These are phyloP conservation scores for Philotrypesis tridentata DNA, from an alignment of 1,140 invertebrate species.

Conservation along the genomic window DNA sequence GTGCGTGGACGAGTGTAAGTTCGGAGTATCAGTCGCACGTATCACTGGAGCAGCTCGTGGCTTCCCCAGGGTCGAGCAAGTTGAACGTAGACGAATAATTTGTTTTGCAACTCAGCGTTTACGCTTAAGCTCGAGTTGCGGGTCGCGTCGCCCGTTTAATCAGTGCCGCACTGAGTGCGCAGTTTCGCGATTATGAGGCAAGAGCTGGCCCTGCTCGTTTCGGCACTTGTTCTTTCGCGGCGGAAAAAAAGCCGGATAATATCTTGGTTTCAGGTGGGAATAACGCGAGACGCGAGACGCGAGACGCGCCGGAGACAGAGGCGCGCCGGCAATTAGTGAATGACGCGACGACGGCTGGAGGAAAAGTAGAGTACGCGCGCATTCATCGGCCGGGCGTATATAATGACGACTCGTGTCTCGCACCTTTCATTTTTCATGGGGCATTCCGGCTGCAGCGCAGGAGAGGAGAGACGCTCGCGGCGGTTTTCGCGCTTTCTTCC, in stretches of 20 bases:
- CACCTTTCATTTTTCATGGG: conserved; percentile 27
- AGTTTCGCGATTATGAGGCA: background rate
- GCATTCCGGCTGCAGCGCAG: no score
- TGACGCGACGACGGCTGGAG: background rate
- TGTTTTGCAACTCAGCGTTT: background rate
- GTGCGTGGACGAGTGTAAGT: no score
- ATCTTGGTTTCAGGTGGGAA: no score
- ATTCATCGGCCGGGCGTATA: conserved; percentile 44
- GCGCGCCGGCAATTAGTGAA: background rate
- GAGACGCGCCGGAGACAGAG: background rate
- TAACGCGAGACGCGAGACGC: no score
- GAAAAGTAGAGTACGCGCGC: background rate
- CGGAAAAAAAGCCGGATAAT: no score
- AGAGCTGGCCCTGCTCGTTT: background rate
- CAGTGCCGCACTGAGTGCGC: background rate
- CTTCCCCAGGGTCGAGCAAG: no score
- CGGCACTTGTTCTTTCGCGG: no score
- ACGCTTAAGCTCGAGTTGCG: background rate
- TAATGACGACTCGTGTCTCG: conserved; percentile 30
- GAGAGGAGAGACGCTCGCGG: conserved; percentile 1
- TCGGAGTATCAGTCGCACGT: no score
- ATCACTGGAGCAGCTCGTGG: no score
- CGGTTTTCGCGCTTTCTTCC: conserved; percentile 60
- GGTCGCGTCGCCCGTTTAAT: no score
- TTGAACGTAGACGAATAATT: no score